These are phyloP conservation scores for Vulpes ferrilata DNA, from an alignment of 2,113 vertebrate species.

Conservation along the genomic window DNA sequence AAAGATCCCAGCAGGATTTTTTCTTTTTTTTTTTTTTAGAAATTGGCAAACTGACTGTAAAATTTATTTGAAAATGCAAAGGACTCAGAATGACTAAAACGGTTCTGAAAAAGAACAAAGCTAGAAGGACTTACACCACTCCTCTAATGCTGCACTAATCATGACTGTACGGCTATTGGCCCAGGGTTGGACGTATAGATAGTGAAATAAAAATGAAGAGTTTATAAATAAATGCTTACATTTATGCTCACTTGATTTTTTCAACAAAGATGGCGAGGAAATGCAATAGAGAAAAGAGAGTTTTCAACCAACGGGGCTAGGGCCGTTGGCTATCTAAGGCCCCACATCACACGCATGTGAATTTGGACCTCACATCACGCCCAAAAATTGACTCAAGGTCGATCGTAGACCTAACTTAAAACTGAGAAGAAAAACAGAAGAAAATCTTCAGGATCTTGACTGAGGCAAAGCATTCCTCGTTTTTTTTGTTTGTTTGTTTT, in stretches of 20 bases:
- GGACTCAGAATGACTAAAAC: neutral
- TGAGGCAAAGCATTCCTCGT: neutral
- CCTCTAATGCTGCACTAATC: neutral
- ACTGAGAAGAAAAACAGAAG: neutral
- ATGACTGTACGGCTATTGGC: accelerated
- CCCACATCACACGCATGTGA: accelerated
- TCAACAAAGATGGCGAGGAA: neutral
- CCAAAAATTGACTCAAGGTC: neutral
- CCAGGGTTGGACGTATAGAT: accelerated
- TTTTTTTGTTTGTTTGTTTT: no score
- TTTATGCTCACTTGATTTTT: neutral
- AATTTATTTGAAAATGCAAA: neutral
- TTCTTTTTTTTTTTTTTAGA: neutral
- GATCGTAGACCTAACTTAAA: neutral
- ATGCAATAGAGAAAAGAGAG: no score
- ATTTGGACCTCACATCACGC: neutral
- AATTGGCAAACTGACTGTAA: neutral
- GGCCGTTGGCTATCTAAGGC: neutral
- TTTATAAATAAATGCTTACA: neutral
- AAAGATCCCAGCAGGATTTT: neutral
- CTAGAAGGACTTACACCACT: neutral
- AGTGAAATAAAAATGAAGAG: accelerated
- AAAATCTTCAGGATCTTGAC: no score
- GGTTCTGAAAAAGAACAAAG: neutral
- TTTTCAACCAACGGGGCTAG: neutral